Evolutionary conservation across 2,113 vertebrate genomes (phyloP), one percentile per base, ranked within the genome.

Genomic region (Ellobius talpinus): DNA sequence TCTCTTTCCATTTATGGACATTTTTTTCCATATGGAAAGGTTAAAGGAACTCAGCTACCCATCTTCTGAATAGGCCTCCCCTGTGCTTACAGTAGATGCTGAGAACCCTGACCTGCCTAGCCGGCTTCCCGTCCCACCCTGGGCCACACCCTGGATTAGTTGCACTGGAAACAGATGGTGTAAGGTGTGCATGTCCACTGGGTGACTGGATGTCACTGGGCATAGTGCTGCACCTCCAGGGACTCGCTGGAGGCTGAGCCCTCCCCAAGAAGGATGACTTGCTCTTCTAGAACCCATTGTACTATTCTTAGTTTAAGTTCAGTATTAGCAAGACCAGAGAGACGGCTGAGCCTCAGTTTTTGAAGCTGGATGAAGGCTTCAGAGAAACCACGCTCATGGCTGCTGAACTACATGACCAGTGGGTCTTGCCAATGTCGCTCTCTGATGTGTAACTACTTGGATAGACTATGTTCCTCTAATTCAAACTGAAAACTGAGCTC

Each of bases 401-500:
- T 96, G 42, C 19, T 61, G 72, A 65, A 0, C 66, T 58, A n/a
- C 94, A 90, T 89, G 89, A 89, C 76, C 78, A 70, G 70, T 0
- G 70, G 72, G 47, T 4, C 86, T 87, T 70, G 14, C 26, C 8
- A 4, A 3, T 19, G 45, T 65, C 16, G 4, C 36, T 42, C 23
- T 82, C 78, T 45, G 81, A 66, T 90, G 92, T 93, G 78, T 84
- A 61, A 81, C 7, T 29, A 19, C n/a, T 33, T 68, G 72, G 29
- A 84, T 96, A 21, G 58, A 58, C 58, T 7, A 21, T 58, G 58
- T n/a, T 14, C 50, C 73, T 90, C 81, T 95, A 13, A 96, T 91
- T 84, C 95, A 96, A 95, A 82, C 94, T 73, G 93, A 96, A 94
- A 45, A 84, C 39, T 4, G 24, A 45, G 61, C 39, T 24, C 81